Base-by-base conservation (phyloP, 1,140 invertebrate species). In the Caenorhabditis inopinata region DNA sequence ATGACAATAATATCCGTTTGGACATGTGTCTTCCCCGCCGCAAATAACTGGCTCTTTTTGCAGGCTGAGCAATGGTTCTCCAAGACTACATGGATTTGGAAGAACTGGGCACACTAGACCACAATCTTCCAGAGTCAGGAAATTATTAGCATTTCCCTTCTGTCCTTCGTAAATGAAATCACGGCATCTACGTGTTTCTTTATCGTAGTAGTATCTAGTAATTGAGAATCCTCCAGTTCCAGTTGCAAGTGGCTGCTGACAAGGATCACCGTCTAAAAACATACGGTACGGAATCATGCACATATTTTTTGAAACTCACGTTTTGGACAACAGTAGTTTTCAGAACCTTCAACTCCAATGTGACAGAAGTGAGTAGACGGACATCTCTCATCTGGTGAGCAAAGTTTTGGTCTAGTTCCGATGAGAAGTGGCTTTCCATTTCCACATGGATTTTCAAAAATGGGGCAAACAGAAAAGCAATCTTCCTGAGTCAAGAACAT, bases 101-200 rank as follows among this genome's bases (percentile, higher is more conserved):
- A 80, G 58, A 3, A 88, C 82, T n/a, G 53, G 83, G 49, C 87
- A 88, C n/a, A 85, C 83, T 18, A 86, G 76, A 79, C 87, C 87
- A 49, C 87, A 88, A 51, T 87, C 86, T 53, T 85, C 83, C 23
- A 75, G 18, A 14, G 85, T 77, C 21, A 87, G 51, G 83, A 88
- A 88, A 45, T 87, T 89, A 58, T 88, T 88, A 23, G 85, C 85
- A 80, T 88, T 88, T 29, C 87, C 87, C 32, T 81, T 81, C 14
- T 78, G 27, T 16, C 87, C 87, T 32, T 83, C 76, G 80, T 88
- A 88, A 4, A 80, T 51, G 74, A 89, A 88, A 18, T 85, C 81
- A 14, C 80, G 80, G 49, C 87, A 88, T 53, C 82, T 78, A 23
- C 82, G 58, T 9, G 79, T 84, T 38, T 85, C 80, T 58, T 73